Conservation (phyloP, 1,140 invertebrate genomes). For the Helicoverpa armigera region DNA sequence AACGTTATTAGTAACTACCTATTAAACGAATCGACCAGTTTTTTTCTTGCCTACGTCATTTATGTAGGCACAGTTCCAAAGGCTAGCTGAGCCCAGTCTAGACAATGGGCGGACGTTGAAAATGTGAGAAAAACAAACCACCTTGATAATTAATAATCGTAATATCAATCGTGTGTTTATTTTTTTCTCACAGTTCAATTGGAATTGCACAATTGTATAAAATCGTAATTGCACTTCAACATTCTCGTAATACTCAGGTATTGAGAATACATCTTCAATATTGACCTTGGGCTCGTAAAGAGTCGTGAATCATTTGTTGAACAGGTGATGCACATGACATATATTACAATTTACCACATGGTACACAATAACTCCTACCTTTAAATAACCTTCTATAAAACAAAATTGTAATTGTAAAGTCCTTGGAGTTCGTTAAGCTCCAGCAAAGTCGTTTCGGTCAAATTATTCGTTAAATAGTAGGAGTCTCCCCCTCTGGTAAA, state of each 20-base stretch:
- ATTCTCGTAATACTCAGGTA: slow-evolving; percentile 53
- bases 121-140: slow-evolving; percentile 77
- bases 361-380: not conserved
- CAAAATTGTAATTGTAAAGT: slow-evolving; percentile 2
- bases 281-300: slow-evolving; percentile 31
- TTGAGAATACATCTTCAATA: slow-evolving; percentile 51
- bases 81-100: slow-evolving; percentile 48
- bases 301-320: slow-evolving; percentile 33
- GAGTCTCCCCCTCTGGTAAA: not conserved
- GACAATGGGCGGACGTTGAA: slow-evolving; percentile 77
- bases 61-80: slow-evolving; percentile 50
- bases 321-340: slow-evolving; percentile 21
- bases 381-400: slow-evolving; percentile 1
- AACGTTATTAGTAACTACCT: slow-evolving; percentile 52
- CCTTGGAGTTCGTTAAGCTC: not conserved
- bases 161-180: slow-evolving; percentile 53
- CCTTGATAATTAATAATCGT: slow-evolving; percentile 59
- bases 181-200: slow-evolving; percentile 55
- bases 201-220: slow-evolving; percentile 61
- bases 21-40: slow-evolving; percentile 47
- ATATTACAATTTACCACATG: not conserved
- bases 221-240: slow-evolving; percentile 65
- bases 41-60: slow-evolving; percentile 46
- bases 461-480: slow-evolving; percentile 14
- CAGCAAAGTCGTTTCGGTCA: not conserved